A percentile compares a stretch with the other conserved stretches of the same genome.
phyloP scores from a whole-genome alignment of 2,888 invertebrate species.

The Xylophagus ater region DNA sequence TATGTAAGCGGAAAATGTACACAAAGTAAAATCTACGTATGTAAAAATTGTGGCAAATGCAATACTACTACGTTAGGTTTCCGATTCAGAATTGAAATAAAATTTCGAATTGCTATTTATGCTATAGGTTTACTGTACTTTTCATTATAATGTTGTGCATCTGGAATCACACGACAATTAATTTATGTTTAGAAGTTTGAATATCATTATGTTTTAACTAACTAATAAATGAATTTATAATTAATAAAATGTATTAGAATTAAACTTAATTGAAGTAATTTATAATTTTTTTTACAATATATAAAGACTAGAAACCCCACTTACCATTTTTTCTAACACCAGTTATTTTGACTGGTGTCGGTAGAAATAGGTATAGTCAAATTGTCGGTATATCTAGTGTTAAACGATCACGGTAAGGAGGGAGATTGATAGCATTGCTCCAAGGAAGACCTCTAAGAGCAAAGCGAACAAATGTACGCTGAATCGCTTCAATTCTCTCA shows the following conservation, averaged over 20 bases:
- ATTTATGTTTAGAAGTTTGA: slow-evolving; percentile 7
- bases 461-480: no score
- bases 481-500: no score
- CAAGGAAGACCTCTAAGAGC: no score
- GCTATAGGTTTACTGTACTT: not conserved
- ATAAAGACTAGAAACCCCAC: not conserved
- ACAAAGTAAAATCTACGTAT: slow-evolving; percentile 8
- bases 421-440: no score
- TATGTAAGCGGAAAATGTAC: slow-evolving; percentile 17
- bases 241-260: slow-evolving; percentile 1
- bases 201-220: slow-evolving; percentile 1
- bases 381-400: slow-evolving; percentile 1
- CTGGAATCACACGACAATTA: slow-evolving; percentile 6
- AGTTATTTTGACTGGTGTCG: no score
- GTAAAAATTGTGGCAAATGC: slow-evolving; percentile 7
- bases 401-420: no score
- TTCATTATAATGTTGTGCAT: slow-evolving; percentile 1
- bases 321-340: not conserved
- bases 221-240: slow-evolving; percentile 1
- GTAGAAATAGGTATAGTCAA: not conserved
- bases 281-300: not conserved
- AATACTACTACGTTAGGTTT: no score
- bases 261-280: not conserved
- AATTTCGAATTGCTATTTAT: not conserved
- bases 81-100: no score